phyloP scores from a whole-genome alignment of 2,797 vertebrate species.

The Tarsius wallacei region DNA sequence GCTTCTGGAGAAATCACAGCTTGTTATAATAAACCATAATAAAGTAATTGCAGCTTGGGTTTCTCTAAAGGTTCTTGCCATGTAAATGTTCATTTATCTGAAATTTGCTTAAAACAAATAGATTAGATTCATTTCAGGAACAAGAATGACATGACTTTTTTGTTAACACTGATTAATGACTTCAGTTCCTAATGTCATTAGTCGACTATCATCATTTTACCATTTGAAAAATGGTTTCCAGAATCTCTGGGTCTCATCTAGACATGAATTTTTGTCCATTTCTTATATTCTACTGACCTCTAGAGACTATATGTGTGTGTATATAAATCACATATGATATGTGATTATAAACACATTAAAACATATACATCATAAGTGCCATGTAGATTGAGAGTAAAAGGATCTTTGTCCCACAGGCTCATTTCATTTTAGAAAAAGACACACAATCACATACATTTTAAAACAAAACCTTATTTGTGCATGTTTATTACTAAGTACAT shows the following conservation, averaged over 20 bases:
- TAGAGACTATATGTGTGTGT: constrained; percentile 91
- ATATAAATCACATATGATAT: constrained; percentile 63
- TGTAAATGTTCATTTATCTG: constrained; percentile 86
- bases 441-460: neutral
- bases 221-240: constrained; percentile 80
- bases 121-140: constrained; percentile 89
- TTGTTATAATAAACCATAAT: constrained; percentile 82
- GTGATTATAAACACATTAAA: constrained; percentile 42
- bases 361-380: neutral
- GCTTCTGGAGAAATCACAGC: constrained; percentile 53
- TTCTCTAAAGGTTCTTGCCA: constrained; percentile 87
- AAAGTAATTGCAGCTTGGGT: constrained; percentile 85
- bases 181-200: constrained; percentile 87
- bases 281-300: constrained; percentile 93
- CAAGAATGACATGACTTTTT: constrained; percentile 86
- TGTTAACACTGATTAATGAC: constrained; percentile 90
- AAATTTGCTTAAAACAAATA: constrained; percentile 90
- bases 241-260: constrained; percentile 74
- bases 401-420: neutral
- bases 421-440: constrained; percentile 28
- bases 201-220: constrained; percentile 82
- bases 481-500: neutral
- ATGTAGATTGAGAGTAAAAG: neutral
- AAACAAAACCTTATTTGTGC: neutral
- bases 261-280: constrained; percentile 88